A percentile compares a stretch with the other conserved stretches of the same genome.
phyloP scores from a whole-genome alignment of 2,797 vertebrate genomes.

The Limosa lapponica region DNA sequence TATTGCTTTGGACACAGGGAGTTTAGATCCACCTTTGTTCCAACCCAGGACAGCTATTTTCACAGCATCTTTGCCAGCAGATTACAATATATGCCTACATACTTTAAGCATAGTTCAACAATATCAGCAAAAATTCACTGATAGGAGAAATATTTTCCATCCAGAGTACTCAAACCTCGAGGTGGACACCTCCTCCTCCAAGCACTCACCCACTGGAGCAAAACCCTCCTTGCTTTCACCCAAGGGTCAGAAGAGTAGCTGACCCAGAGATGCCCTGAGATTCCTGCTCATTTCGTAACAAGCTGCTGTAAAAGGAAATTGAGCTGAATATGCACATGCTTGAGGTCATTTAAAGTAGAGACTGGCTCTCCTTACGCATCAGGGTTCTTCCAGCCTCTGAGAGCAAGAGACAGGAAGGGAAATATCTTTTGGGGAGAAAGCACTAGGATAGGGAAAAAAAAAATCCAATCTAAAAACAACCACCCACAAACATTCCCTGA shows the following conservation, averaged over 20 bases:
- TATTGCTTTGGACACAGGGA: not conserved
- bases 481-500: not conserved
- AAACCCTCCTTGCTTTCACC: not conserved
- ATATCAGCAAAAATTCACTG: not conserved
- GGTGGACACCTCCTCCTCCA: not conserved
- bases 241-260: not conserved
- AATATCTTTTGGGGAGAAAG: not conserved
- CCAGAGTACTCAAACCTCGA: not conserved
- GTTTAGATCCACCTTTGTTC: not conserved
- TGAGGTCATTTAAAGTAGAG: not conserved
- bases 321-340: not conserved
- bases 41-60: not conserved
- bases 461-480: not conserved
- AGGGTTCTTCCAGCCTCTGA: not conserved
- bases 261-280: not conserved
- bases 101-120: not conserved
- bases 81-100: not conserved
- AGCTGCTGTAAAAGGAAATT: not conserved
- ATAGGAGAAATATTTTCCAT: slow-evolving; percentile 17
- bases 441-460: not conserved
- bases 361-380: not conserved
- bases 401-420: not conserved
- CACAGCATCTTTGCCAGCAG: not conserved
- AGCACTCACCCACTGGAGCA: fast-evolving
- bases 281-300: not conserved